Conservation (phyloP, 2,797 vertebrate genomes). For the Typhlichthys subterraneus region DNA sequence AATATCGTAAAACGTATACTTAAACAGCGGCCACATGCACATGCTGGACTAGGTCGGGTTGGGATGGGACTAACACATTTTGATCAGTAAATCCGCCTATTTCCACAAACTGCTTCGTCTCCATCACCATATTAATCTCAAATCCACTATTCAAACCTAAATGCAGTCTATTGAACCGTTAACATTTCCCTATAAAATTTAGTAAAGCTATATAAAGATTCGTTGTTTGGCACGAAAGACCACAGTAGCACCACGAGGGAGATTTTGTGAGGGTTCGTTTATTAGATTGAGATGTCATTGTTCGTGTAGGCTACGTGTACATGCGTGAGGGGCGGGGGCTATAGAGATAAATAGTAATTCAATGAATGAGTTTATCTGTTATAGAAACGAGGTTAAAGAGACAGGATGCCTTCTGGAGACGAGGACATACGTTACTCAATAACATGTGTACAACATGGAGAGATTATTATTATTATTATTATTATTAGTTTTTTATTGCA, state of each 20-base stretch:
- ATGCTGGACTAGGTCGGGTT: no score
- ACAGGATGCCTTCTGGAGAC: slow-evolving; percentile 78
- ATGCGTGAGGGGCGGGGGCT: not conserved
- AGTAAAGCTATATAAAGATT: not conserved
- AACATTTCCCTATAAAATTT: not conserved
- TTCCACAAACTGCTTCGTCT: no score
- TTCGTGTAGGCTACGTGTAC: slow-evolving; percentile 26
- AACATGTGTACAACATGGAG: not conserved
- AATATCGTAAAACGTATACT: no score
- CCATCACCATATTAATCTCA: no score
- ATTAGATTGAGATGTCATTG: slow-evolving; percentile 61
- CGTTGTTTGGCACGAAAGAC: not conserved
- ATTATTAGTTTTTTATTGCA: no score
- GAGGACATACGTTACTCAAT: not conserved
- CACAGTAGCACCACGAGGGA: slow-evolving; percentile 8
- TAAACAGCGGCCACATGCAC: no score
- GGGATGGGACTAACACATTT: no score
- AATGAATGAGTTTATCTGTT: slow-evolving; percentile 85
- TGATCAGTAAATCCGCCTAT: no score
- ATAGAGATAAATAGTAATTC: slow-evolving; percentile 67
- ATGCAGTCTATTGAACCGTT: not conserved
- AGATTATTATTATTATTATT: no score
- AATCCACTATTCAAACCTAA: not conserved
- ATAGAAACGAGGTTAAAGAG: slow-evolving; percentile 82
- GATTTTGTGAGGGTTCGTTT: slow-evolving; percentile 49